A percentile compares a stretch with the other conserved stretches of the same genome.
phyloP scores from a whole-genome alignment of 1,140 invertebrate genomes.

The Heliconius eleuchia region DNA sequence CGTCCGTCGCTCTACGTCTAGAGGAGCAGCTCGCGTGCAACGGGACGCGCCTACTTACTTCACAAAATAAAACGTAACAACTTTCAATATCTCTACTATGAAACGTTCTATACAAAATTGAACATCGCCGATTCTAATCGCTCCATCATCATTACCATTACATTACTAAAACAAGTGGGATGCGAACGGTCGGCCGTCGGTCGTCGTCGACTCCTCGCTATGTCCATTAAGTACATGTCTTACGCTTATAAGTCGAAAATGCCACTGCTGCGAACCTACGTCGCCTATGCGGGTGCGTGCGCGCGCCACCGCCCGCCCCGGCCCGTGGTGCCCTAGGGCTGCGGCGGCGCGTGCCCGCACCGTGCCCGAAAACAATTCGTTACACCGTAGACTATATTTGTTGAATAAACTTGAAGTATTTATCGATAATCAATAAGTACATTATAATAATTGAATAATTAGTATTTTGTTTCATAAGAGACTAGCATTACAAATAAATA shows the following conservation, averaged over 20 bases:
- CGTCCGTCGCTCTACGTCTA: slow-evolving; percentile 35
- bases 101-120: slow-evolving; percentile 81
- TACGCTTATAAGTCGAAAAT: slow-evolving; percentile 76
- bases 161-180: slow-evolving; percentile 75
- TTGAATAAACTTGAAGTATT: slow-evolving; percentile 81
- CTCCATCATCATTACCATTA: slow-evolving; percentile 59
- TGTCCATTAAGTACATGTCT: slow-evolving; percentile 75
- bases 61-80: slow-evolving; percentile 76
- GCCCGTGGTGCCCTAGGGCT: slow-evolving; percentile 16
- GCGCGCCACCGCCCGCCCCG: slow-evolving; percentile 10
- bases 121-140: slow-evolving; percentile 78
- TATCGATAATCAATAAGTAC: slow-evolving; percentile 82
- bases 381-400: slow-evolving; percentile 79
- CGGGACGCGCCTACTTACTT: slow-evolving; percentile 47
- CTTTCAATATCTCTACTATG: slow-evolving; percentile 78
- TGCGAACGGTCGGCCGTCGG: slow-evolving; percentile 63
- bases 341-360: slow-evolving; percentile 33
- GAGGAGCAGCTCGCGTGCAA: slow-evolving; percentile 39
- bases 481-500: slow-evolving; percentile 82
- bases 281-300: slow-evolving; percentile 62
- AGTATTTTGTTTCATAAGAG: slow-evolving; percentile 80
- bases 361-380: slow-evolving; percentile 75
- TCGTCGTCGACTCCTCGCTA: slow-evolving; percentile 56
- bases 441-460: slow-evolving; percentile 82
- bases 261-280: slow-evolving; percentile 76